phyloP scores from a whole-genome alignment of 2,888 invertebrate species.

The Blastobasis lacticolella region DNA sequence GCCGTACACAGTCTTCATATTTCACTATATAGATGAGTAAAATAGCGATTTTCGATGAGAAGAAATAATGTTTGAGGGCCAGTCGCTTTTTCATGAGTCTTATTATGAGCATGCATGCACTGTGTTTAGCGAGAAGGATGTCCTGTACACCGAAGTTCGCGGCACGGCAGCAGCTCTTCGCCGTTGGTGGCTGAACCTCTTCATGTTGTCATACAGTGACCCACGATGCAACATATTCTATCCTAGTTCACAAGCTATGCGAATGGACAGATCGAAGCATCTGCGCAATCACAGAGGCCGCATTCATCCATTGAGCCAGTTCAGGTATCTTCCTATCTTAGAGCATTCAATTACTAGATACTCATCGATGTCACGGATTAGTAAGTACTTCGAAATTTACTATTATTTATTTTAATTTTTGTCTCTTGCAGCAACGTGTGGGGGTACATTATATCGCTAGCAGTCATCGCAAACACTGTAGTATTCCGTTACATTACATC shows the following conservation, averaged over 20 bases:
- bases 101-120: conserved; percentile 30
- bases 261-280: conserved; percentile 27
- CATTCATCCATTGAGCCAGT: conserved; percentile 36
- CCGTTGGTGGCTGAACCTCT: conserved; percentile 32
- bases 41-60: not conserved
- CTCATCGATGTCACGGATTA: not conserved
- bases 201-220: conserved; percentile 28
- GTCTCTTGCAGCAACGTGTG: conserved; percentile 25
- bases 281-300: conserved; percentile 20
- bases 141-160: conserved; percentile 24
- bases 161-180: conserved; percentile 15
- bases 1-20: no score
- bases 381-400: not conserved
- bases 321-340: conserved; percentile 16
- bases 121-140: conserved; percentile 27
- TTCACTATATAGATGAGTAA: no score
- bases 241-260: conserved; percentile 28
- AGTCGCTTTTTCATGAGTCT: conserved; percentile 18
- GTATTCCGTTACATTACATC: conserved; percentile 22
- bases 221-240: conserved; percentile 22
- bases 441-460: conserved; percentile 18
- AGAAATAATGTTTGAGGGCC: not conserved
- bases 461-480: conserved; percentile 15
- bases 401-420: not conserved
- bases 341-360: not conserved